Percentiles rank a stretch among this genome's conserved stretches.
These are phyloP conservation scores for Takifugu bimaculatus DNA, from an alignment of 2,113 vertebrate species.

Conservation along the genomic window DNA sequence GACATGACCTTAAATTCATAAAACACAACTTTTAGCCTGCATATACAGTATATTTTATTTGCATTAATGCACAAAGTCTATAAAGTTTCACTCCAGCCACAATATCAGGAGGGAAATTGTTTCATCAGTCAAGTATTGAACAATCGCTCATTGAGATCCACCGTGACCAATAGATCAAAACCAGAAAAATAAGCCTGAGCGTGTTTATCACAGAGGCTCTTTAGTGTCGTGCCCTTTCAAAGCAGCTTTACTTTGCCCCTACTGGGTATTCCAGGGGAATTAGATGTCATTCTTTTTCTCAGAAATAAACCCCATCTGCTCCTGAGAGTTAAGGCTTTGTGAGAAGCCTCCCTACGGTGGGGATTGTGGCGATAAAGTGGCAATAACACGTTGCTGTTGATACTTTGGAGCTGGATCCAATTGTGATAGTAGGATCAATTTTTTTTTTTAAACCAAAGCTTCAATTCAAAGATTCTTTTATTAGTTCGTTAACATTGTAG, in stretches of 20 bases:
- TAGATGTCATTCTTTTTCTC: conserved; percentile 56
- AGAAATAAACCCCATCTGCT: conserved; percentile 44
- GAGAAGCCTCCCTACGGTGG: conserved; percentile 43
- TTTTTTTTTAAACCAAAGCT: too few relatives aligned
- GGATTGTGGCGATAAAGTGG: conserved; percentile 65
- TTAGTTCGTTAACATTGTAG: too few relatives aligned
- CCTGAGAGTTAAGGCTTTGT: conserved; percentile 58
- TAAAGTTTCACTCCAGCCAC: conserved; percentile 12
- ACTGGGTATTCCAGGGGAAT: conserved; percentile 63
- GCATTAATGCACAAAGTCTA: background rate
- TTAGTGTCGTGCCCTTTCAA: conserved; percentile 63
- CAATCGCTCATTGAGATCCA: conserved; percentile 41
- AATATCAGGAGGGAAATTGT: conserved; percentile 37
- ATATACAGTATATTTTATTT: background rate
- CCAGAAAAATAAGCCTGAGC: conserved; percentile 45
- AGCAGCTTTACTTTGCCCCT: conserved; percentile 64
- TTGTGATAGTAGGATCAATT: background rate
- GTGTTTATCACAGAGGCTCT: conserved; percentile 53
- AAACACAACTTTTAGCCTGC: too few relatives aligned
- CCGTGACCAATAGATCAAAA: conserved; percentile 54
- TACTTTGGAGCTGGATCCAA: conserved; percentile 16
- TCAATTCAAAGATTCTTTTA: too few relatives aligned
- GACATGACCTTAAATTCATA: too few relatives aligned
- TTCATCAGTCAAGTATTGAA: conserved; percentile 41
- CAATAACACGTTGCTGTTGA: conserved; percentile 33